Base-by-base conservation (phyloP, 2,888 invertebrate genomes). In the Yponomeuta sedellus region DNA sequence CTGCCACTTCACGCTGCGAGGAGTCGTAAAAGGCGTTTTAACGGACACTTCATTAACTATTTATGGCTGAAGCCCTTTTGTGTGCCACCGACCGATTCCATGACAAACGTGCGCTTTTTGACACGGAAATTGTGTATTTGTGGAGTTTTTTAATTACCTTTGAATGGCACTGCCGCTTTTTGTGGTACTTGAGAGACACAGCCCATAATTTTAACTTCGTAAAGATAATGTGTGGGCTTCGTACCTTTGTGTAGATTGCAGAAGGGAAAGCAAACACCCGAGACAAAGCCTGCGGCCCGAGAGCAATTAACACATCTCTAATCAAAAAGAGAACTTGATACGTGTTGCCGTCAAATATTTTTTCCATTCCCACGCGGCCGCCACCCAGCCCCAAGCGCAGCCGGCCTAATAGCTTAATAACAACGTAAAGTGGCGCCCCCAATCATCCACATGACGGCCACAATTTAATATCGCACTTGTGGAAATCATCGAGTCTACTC, bases 21-120 rank as follows among this genome's bases (percentile, higher is more conserved):
- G 76, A 67, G 71, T 69, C 65, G 67, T 69, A 68, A 71, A 72
- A 71, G 67, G 70, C 70, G 71, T 72, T 73, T 73, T 75, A 76
- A 76, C 70, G 70, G 78, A 71, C 80, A 81, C 79, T 85, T 81
- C 81, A 81, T 86, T 83, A 83, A 76, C 69, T 73, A 81, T 84
- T 85, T 82, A 83, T 75, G 79, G 71, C 66, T 69, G 64, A 65
- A 68, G 67, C 69, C 71, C 76, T 81, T 81, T 84, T 81, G 77
- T 73, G 70, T 68, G 64, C 69, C 66, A 71, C 73, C 75, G 76
- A 69, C 71, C 10, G 19, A 19, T 16, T 5, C 40, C 58, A 59
- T 65, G 65, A 64, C 64, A 56, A 64, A 64, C 56, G 44, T 25
- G 52, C 64, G 28, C 63, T 57, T 56, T 34, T 56, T 56, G 28